Base-by-base conservation (phyloP, 2,888 invertebrate genomes). In the Brassicogethes aeneus region DNA sequence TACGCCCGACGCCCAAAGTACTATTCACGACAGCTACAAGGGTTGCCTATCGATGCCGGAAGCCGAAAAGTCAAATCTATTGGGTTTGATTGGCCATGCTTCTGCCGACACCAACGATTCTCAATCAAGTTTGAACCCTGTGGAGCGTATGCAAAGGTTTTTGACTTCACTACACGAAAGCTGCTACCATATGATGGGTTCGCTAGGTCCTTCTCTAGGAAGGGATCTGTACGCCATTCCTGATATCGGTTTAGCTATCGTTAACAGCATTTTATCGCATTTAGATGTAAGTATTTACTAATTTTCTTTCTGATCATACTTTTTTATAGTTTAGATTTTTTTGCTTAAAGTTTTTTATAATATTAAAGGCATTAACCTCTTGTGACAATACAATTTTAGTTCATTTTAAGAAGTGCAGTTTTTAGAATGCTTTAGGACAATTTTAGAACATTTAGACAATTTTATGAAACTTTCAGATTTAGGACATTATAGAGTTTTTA, bases 131-230 rank as follows among this genome's bases (percentile, higher is more conserved):
- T 13, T 13, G 8, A 71, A 71, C 14, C 80, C 88, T 1, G 70
- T 82, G 37, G 82, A 87, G 48, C 77, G 87, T 53, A 89, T 92
- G 88, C 92, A 93, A 61, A 76, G 79, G 44, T 91, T 88, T 66
- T 68, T 93, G 42, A 78, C 80, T 37, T 76, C 78, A 37, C 72
- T 89, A 36, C 86, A 88, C 58, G 92, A 93, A 48, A 81, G 80
- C 51, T 86, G 89, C 58, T 86, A 82, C 58, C 85, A 85, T 57
- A 75, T 87, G 69, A 72, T 89, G 58, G 87, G 85, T 15, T 82
- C 85, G 23, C 79, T 86, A 33, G 86, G 87, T 1, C 74, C 77
- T 12, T 80, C 85, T 3, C 72, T 94, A n/a, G 89, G 90, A 0
- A 77, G 87, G 53, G 90, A 92, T 70, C 78, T 94, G 56, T 94